Evolutionary conservation across 2,888 invertebrate genomes (phyloP).

Genomic region (Drosophila parthenogenetica): DNA sequence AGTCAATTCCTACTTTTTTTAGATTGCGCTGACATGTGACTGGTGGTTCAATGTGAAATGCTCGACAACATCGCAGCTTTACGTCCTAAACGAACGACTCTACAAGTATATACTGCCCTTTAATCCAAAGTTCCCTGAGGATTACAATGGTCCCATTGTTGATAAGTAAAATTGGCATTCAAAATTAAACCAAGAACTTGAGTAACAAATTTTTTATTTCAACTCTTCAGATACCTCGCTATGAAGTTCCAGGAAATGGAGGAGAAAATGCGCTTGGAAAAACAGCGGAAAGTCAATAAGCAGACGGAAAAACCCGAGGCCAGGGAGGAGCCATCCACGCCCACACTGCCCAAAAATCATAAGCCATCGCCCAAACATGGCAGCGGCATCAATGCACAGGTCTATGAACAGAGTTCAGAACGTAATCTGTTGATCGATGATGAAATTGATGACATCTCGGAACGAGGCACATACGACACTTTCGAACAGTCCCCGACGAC

Average conservation of each 20-base stretch:
- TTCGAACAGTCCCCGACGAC: conserved; percentile 63
- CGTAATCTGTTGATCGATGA: conserved; percentile 83
- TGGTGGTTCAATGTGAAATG: conserved; percentile 98
- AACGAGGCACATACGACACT: conserved; percentile 76
- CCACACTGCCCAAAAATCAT: conserved; percentile 50
- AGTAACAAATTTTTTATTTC: background rate
- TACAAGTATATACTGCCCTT: conserved; percentile 95
- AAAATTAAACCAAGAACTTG: background rate
- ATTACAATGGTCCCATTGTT: conserved; percentile 94
- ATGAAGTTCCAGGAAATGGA: conserved; percentile 95
- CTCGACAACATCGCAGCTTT: conserved; percentile 92
- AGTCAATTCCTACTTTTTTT: background rate
- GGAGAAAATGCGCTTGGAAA: conserved; percentile 90
- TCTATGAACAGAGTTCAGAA: conserved; percentile 84
- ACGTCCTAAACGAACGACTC: conserved; percentile 94
- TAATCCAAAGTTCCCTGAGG: conserved; percentile 95
- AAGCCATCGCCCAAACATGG: conserved; percentile 63
- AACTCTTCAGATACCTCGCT: conserved; percentile 89
- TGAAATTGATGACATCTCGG: conserved; percentile 82
- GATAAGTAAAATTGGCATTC: conserved; percentile 88
- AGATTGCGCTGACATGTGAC: conserved; percentile 93
- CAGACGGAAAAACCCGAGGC: conserved; percentile 79
- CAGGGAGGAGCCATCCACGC: conserved; percentile 67
- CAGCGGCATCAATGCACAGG: conserved; percentile 78
- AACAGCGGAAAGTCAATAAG: conserved; percentile 86